phyloP scores from a whole-genome alignment of 2,797 vertebrate species.

The Clarias laeviceps region DNA sequence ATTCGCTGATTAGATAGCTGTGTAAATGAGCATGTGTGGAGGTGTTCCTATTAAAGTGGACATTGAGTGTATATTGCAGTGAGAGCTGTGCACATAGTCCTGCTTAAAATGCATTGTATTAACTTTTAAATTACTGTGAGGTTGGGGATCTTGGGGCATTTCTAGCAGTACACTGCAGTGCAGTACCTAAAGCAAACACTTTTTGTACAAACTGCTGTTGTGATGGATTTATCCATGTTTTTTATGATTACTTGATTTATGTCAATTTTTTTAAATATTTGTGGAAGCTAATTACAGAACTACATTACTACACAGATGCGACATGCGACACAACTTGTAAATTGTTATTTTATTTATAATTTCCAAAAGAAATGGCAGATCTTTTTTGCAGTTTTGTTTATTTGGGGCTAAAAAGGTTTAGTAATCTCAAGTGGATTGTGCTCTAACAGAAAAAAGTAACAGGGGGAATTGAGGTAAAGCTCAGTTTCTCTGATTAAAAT shows the following conservation, averaged over 20 bases:
- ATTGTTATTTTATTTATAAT: not conserved
- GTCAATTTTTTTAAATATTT: not conserved
- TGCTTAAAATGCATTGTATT: not conserved
- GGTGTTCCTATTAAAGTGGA: no score
- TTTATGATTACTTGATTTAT: not conserved
- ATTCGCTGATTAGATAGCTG: no score
- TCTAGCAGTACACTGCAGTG: not conserved
- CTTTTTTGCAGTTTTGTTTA: not conserved
- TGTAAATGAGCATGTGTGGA: no score
- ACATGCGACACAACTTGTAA: not conserved
- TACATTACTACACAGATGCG: not conserved
- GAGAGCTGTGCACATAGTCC: not conserved
- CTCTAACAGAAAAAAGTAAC: not conserved
- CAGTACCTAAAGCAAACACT: not conserved
- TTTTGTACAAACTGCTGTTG: not conserved
- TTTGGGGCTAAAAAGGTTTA: not conserved
- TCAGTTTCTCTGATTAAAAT: not conserved
- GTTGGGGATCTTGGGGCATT: not conserved
- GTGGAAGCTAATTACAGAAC: not conserved
- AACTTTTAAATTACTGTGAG: not conserved
- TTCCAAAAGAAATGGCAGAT: not conserved
- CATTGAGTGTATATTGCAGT: not conserved
- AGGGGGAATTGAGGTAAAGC: not conserved
- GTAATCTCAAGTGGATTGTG: not conserved
- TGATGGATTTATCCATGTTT: not conserved